Percentiles rank a stretch among this genome's conserved stretches.
Evolutionary conservation across 2,113 vertebrate species (phyloP).

Genomic region (Phalacrocorax carbo): DNA sequence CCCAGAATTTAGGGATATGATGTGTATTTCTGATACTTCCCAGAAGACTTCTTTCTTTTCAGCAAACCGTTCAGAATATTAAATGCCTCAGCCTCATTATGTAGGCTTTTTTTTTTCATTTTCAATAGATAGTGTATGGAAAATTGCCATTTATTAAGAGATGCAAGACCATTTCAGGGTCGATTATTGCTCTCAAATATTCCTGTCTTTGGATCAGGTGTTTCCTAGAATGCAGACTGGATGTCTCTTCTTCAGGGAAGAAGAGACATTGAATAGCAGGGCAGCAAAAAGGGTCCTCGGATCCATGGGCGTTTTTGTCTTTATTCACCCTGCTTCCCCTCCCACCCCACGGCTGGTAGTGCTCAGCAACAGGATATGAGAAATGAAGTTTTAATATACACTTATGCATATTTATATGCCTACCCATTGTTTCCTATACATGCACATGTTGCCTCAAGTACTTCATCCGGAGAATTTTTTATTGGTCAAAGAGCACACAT

Average conservation of each 20-base stretch:
- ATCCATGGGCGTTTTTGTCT: not conserved
- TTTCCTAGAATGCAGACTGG: not conserved
- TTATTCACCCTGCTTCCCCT: not conserved
- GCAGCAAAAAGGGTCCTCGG: not conserved
- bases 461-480: not conserved
- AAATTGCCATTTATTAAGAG: conserved; percentile 7
- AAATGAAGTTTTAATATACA: not conserved
- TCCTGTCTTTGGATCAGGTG: accelerated
- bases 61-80: not conserved
- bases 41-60: not conserved
- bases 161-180: not conserved
- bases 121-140: not conserved
- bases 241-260: not conserved
- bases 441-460: not conserved
- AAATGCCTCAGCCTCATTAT: not conserved
- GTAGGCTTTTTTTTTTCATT: not conserved
- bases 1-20: not conserved
- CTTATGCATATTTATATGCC: not conserved
- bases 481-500: not conserved
- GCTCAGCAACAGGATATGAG: conserved; percentile 20
- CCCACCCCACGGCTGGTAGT: not conserved
- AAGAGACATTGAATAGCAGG: not conserved
- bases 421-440: not conserved
- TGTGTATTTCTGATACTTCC: not conserved
- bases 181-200: not conserved